Percentiles rank a stretch among this genome's conserved stretches.
Conservation (phyloP, 2,888 invertebrate species). For the Melanostoma mellinum region DNA sequence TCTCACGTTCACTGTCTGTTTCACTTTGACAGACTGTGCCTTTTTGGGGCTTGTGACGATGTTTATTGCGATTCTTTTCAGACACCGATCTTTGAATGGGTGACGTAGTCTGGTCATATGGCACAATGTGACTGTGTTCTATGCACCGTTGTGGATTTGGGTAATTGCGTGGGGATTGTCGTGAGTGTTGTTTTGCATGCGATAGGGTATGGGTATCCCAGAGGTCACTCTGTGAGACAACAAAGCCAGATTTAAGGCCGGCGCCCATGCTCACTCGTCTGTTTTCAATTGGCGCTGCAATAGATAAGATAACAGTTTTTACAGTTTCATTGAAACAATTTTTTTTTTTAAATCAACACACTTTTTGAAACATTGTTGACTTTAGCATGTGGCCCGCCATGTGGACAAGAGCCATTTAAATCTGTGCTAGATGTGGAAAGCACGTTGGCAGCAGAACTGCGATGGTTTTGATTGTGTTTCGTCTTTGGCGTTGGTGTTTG, state of each 20-base stretch:
- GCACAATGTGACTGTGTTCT: conserved; percentile 81
- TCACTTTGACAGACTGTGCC: conserved; percentile 83
- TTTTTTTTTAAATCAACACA: conserved; percentile 66
- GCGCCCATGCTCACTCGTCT: conserved; percentile 80
- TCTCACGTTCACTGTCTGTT: conserved; percentile 83
- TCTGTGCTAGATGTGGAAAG: conserved; percentile 80
- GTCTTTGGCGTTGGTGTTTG: conserved; percentile 79
- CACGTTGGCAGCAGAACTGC: conserved; percentile 80
- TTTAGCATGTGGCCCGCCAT: conserved; percentile 78
- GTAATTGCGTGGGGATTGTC: conserved; percentile 81
- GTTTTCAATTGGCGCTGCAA: conserved; percentile 78
- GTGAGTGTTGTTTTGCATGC: conserved; percentile 81
- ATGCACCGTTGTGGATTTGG: conserved; percentile 81
- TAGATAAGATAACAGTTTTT: not conserved
- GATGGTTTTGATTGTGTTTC: conserved; percentile 79
- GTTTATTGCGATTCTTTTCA: conserved; percentile 85
- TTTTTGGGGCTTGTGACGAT: conserved; percentile 82
- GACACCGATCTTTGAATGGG: conserved; percentile 86
- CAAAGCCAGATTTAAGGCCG: conserved; percentile 83
- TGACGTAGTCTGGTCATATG: conserved; percentile 80
- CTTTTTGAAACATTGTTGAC: conserved; percentile 78
- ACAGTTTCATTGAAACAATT: not conserved
- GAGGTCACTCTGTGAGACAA: conserved; percentile 86
- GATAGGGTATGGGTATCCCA: conserved; percentile 87
- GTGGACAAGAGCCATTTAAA: conserved; percentile 80